Base-by-base conservation (phyloP, 2,113 vertebrate species). In the Australoheros scitulus region DNA sequence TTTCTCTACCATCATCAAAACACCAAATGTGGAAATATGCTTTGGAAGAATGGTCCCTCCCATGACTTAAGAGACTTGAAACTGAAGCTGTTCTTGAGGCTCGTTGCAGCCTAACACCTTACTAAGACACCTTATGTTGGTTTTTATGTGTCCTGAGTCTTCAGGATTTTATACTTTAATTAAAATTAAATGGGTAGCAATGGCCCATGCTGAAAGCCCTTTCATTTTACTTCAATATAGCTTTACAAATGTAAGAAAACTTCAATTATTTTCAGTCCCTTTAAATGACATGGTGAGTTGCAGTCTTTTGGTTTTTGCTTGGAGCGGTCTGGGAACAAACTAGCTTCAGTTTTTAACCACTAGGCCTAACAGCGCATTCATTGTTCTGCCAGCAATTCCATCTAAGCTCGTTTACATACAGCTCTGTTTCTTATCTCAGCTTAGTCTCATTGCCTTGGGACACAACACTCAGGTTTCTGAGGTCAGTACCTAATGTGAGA, bases 341-440 rank as follows among this genome's bases (percentile, higher is more conserved):
- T 65, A 72, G 83, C 82, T 52, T 64, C 26, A 9, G 72, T 65
- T 86, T 81, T 80, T 72, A 82, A 68, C 82, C 75, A 79, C 61
- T 36, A 76, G 76, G 78, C 80, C 34, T 43, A 90, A 92, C 89
- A 92, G 81, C 79, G 80, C 17, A 36, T 64, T 79, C 87, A 90
- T 92, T 93, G 89, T 93, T 77, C 77, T 77, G 26, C 7, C 47
- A 77, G 83, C 84, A 56, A 68, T 85, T 90, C 84, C 87, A 81
- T 61, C 47, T 79, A 80, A 91, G 82, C 81, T 88, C 57, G 79
- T 93, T 91, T 92, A 83, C 88, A 93, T 85, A 75, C 3, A 38
- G 84, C 86, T 86, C 82, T 17, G 81, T 83, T 87, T 78, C 87
- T 91, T 89, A 93, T 93, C 91, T 87, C 22, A 2, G 76, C 83